Conservation (phyloP, 2,888 invertebrate genomes). For the Synanthedon tipuliformis region DNA sequence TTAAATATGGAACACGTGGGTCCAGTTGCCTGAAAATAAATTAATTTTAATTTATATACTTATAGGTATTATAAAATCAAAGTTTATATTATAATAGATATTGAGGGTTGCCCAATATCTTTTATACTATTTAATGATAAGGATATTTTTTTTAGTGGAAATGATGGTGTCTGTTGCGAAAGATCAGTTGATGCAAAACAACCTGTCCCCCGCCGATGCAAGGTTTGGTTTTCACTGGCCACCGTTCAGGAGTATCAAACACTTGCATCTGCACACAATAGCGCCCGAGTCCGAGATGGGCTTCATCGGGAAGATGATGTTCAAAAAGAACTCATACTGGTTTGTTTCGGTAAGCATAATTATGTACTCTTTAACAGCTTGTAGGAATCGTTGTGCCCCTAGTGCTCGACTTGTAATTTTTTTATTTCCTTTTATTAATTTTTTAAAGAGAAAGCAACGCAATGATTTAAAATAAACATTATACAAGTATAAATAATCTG, state of each 20-base stretch:
- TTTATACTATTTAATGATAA: background rate
- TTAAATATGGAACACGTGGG: no score
- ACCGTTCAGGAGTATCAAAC: slow-evolving; percentile 84
- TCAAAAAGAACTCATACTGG: slow-evolving; percentile 82
- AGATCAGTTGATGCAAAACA: slow-evolving; percentile 55
- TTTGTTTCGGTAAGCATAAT: slow-evolving; percentile 79
- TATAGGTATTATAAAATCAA: no score
- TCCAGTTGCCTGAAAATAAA: no score
- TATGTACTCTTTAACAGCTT: background rate
- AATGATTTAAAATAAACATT: no score
- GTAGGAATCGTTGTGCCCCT: no score
- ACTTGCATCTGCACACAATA: slow-evolving; percentile 89
- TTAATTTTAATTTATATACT: no score
- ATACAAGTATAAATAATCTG: no score
- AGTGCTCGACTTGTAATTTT: no score
- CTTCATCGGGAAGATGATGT: slow-evolving; percentile 73
- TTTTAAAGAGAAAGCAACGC: no score
- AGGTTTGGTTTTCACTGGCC: slow-evolving; percentile 89
- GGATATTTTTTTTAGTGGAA: slow-evolving; percentile 65
- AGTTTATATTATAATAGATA: no score
- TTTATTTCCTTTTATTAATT: no score
- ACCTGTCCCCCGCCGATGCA: slow-evolving; percentile 47
- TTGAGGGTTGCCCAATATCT: no score
- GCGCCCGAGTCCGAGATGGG: slow-evolving; percentile 82
- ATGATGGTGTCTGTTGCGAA: slow-evolving; percentile 71